Base-by-base conservation (phyloP, 2,888 invertebrate species). In the Omphaloscelis lunosa region DNA sequence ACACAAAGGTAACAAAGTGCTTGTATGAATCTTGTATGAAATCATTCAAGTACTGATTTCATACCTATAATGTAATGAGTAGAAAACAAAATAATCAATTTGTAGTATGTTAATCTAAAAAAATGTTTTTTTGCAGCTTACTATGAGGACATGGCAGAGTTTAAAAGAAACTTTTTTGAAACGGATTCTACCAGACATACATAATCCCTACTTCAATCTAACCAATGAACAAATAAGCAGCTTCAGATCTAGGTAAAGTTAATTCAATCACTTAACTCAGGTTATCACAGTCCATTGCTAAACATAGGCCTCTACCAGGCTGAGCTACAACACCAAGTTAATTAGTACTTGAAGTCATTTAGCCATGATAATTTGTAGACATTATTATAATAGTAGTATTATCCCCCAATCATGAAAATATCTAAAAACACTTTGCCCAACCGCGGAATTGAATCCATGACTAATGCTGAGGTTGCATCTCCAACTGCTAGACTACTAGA, bases 91-190 rank as follows among this genome's bases (percentile, higher is more conserved):
- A 7, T 41, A 59, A 5, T 41, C 17, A 23, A 1, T 62, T n/a
- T 12, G 23, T 15, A 8, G 8, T 11, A 58, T 20, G 15, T 51
- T 29, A 41, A 53, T 72, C n/a, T 11, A 29, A 23, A 27, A 0
- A 61, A 61, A 72, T 78, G 20, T 48, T 61, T 61, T 72, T 71
- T 92, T 93, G 61, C 85, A 97, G 97, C 75, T 88, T 11, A 94
- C 95, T 61, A 90, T 75, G 15, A 92, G 97, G 76, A 95, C 96
- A n/a, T 97, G 97, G 97, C 97, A 97, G 87, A 97, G 97, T 90
- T 88, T 97, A 17, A 97, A 97, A 79, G 97, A 97, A 85, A 95
- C 96, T 66, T 97, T 96, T 86, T 78, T 96, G 51, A 97, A 97
- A 87, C 91, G 97, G 7, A 95, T 97, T 71, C 80, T 97, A 39